Base-by-base conservation (phyloP, 23 tunicate genomes). In the Ascidia mentula region DNA sequence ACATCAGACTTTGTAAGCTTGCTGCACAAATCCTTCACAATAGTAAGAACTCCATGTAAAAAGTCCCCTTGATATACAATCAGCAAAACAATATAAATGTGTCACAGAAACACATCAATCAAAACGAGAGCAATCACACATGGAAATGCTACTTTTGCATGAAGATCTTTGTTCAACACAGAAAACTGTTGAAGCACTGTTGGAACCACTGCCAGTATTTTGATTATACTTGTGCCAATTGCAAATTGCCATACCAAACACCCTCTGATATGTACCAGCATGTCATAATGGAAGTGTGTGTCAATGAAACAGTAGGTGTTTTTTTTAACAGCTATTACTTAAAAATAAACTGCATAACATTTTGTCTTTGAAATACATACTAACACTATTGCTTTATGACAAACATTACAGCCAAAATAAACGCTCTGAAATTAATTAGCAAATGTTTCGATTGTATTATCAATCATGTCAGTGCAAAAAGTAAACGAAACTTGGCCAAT, bases 161-260 rank as follows among this genome's bases (percentile, higher is more conserved):
- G 2, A 13, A 74, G 18, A 26, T 4, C 9, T 35, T 74, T 6
- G 8, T 46, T 22, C 28, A 40, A 1, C 17, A 42, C 33, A 46
- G 13, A 31, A 20, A 77, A 31, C 28, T 77, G 1, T 2, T 46
- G 18, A 4, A 77, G 18, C 69, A 77, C 37, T 30, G 35, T n/a
- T 77, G 80, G 80, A 31, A 77, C n/a, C 80, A 77, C 20, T 77
- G 69, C 45, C 37, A 36, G 69, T 42, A 45, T 6, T 32, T 38
- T 46, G 45, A 77, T 3, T 40, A 9, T 46, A 36, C 59, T 32
- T 77, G 80, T 45, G 32, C 69, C 1, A 28, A 26, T 12, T 77
- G 80, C 28, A 40, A 40, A 40, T 38, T 45, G 30, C 42, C 45
- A 12, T 46, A 45, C 31, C 42, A 31, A 45, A 28, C 69, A 45